Conservation (phyloP, 2,113 vertebrate species). For the Sander lucioperca region DNA sequence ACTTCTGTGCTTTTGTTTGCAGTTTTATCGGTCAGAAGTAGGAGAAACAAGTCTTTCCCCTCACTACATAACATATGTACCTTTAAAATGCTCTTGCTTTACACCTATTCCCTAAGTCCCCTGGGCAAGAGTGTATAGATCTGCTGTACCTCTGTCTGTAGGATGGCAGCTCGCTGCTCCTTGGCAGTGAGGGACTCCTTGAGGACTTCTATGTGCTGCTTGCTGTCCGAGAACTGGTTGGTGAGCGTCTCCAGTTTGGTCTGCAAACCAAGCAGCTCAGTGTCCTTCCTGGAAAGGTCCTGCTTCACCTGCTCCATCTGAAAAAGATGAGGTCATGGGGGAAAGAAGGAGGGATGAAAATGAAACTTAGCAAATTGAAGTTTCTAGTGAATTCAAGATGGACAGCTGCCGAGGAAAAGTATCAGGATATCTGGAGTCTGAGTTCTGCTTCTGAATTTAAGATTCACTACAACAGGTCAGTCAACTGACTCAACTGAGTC, state of each 20-base stretch:
- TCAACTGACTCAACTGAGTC: not conserved
- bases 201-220: constrained; percentile 97
- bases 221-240: constrained; percentile 99
- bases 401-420: not conserved
- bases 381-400: not conserved
- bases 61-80: not conserved
- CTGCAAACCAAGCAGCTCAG: constrained; percentile 94
- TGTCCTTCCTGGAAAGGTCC: constrained; percentile 97
- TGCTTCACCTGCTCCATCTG: constrained; percentile 99
- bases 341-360: not conserved
- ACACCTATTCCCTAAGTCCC: not conserved
- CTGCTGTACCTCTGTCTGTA: constrained; percentile 94
- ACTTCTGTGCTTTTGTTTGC: not conserved
- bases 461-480: not conserved
- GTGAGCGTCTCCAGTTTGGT: constrained; percentile 97
- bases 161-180: constrained; percentile 96
- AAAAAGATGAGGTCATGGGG: not conserved
- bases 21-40: not conserved
- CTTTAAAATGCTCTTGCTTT: constrained; percentile 2
- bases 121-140: not conserved
- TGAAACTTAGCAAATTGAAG: not conserved
- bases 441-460: not conserved
- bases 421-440: not conserved
- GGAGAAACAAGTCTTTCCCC: not conserved
- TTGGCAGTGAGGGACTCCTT: constrained; percentile 98